Percentiles rank a stretch among this genome's conserved stretches.
Evolutionary conservation across 2,797 vertebrate species (phyloP).

Genomic region (Strix occidentalis): DNA sequence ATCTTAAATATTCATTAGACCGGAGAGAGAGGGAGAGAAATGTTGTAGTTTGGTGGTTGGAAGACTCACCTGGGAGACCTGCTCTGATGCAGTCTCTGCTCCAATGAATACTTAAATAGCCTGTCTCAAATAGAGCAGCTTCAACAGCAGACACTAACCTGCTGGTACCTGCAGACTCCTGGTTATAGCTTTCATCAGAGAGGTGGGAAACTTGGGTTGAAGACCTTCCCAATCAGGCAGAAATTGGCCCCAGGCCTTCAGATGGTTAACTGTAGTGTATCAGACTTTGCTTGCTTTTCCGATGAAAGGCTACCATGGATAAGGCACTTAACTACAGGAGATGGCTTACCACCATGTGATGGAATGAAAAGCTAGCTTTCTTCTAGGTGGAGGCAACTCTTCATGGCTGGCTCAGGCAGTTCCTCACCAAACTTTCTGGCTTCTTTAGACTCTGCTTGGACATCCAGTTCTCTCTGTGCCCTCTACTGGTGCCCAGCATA

Average conservation of each 20-base stretch:
- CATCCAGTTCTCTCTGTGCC: background rate
- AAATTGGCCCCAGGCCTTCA: background rate
- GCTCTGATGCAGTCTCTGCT: background rate
- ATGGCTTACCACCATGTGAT: background rate
- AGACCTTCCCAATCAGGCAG: background rate
- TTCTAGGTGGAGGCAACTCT: background rate
- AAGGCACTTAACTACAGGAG: background rate
- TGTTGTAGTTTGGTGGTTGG: background rate
- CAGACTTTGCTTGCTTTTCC: background rate
- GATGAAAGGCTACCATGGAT: background rate
- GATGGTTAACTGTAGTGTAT: background rate
- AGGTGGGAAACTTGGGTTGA: background rate
- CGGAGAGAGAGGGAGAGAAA: background rate
- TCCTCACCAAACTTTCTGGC: background rate
- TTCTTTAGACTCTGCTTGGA: background rate
- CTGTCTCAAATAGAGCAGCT: background rate
- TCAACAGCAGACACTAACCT: background rate
- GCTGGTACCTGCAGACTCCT: background rate
- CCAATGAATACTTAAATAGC: background rate
- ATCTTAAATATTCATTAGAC: conserved; percentile 54
- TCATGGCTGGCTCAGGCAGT: background rate
- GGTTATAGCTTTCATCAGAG: background rate
- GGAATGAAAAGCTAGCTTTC: background rate
- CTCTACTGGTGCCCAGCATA: background rate
- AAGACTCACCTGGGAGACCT: conserved; percentile 41